Evolutionary conservation across 2,888 invertebrate species (phyloP), one percentile per base, ranked within the genome.

Genomic region (Netelia fuscicornis): DNA sequence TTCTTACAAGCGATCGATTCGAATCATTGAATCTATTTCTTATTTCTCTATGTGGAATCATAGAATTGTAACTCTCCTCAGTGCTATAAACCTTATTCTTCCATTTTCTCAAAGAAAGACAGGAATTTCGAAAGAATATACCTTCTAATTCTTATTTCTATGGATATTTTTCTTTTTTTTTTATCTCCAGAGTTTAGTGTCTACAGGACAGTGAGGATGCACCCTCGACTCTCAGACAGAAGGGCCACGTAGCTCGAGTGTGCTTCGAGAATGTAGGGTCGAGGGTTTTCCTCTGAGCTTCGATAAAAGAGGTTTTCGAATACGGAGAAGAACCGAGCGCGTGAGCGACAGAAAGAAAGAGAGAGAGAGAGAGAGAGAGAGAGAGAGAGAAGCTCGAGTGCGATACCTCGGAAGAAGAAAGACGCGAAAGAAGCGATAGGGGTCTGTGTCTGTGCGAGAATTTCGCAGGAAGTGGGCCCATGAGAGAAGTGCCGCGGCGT

Each of bases 401-500:
- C 23, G 44, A 67, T 25, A 64, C 23, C 54, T 52, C 54, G 67
- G n/a, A 67, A 62, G 72, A 72, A 52, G 64, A 71, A 76, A 48
- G 54, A 75, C 62, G 70, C 54, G 65, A 25, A 54, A 56, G 42
- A 77, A 82, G 72, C 23, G 79, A 78, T 60, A 67, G 48, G 13
- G 13, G 11, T 48, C 48, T 48, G 48, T 48, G 48, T 48, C 11
- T 48, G 48, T 48, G 48, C 13, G 48, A 42, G 54, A 79, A 68
- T 44, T 76, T 52, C 52, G 37, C 20, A 58, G 60, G 2, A 60
- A 52, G 70, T 58, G 44, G 52, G 25, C 42, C 64, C 25, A 17
- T 60, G 64, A 58, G 54, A 25, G 17, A 86, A 62, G 83, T 72
- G 78, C 48, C 75, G 78, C 76, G 82, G 83, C 74, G 67, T 48